A percentile compares a stretch with the other conserved stretches of the same genome.
Conservation (phyloP, 2,888 invertebrate species). For the Drosophila borborema region DNA sequence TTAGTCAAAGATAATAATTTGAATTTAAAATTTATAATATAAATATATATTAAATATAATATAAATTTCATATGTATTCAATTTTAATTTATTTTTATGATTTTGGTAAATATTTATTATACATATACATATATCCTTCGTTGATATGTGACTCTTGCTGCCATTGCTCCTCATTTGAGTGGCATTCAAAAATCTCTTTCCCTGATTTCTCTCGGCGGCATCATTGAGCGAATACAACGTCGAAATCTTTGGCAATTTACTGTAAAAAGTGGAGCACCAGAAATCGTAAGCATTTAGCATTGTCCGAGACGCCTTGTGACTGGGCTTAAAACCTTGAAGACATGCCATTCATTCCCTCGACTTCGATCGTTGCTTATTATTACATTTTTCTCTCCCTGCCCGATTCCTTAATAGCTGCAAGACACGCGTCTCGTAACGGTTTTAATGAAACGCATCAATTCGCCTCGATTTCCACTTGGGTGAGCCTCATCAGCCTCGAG, state of each 20-base stretch:
- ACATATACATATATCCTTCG: background rate
- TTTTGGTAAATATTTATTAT: no score
- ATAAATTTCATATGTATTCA: no score
- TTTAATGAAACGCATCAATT: slow-evolving; percentile 80
- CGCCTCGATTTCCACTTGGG: slow-evolving; percentile 65
- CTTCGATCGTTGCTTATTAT: slow-evolving; percentile 58
- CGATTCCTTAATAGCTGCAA: slow-evolving; percentile 63
- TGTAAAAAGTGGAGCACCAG: slow-evolving; percentile 56
- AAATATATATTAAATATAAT: no score
- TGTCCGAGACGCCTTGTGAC: slow-evolving; percentile 58
- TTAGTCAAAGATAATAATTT: no score
- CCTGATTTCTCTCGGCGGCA: slow-evolving; percentile 44
- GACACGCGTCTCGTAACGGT: slow-evolving; percentile 77
- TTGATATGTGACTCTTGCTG: background rate
- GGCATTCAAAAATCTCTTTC: slow-evolving; percentile 18
- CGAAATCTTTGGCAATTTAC: slow-evolving; percentile 55
- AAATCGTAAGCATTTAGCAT: slow-evolving; percentile 60
- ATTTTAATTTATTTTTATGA: no score
- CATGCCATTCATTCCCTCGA: slow-evolving; percentile 39
- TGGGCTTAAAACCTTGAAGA: slow-evolving; percentile 43
- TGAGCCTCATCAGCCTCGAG: slow-evolving; percentile 56
- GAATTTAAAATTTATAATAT: no score
- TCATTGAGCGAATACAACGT: slow-evolving; percentile 11
- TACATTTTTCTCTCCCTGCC: slow-evolving; percentile 47
- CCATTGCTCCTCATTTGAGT: background rate